Evolutionary conservation across 2,113 vertebrate species (phyloP).

Genomic region (Panurus biarmicus): DNA sequence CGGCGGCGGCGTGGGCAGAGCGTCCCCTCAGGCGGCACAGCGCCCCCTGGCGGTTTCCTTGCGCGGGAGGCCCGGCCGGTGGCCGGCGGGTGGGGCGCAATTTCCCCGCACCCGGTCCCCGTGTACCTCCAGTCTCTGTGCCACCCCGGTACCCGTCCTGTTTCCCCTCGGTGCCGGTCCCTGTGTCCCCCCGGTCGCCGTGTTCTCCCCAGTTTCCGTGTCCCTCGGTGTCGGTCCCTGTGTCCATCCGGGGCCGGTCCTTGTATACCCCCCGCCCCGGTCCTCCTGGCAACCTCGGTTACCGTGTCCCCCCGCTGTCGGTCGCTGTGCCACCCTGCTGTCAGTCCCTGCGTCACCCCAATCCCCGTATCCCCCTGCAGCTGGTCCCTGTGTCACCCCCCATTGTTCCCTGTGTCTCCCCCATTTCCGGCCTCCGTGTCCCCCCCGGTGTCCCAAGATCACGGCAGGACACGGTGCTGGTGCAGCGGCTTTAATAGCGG

Average conservation of each 20-base stretch:
- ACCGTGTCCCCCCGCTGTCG: not conserved
- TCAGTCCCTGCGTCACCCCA: not conserved
- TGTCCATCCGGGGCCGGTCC: not conserved
- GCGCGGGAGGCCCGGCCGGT: not conserved
- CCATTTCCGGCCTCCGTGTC: not conserved
- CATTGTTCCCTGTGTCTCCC: not conserved
- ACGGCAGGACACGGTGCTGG: not conserved
- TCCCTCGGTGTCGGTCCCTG: not conserved
- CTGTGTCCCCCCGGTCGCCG: not conserved
- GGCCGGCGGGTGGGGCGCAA: too few relatives aligned
- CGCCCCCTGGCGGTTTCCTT: not conserved
- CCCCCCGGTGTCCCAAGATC: not conserved
- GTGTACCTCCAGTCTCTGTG: not conserved
- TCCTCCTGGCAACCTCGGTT: not conserved
- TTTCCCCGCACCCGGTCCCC: not conserved
- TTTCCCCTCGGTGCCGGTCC: not conserved
- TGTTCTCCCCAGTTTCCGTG: not conserved
- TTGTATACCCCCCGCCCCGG: not conserved
- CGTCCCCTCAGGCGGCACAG: not conserved
- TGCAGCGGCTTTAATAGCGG: conserved; percentile 29
- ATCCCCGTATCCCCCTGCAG: too few relatives aligned
- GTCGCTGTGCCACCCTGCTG: not conserved
- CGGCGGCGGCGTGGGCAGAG: not conserved
- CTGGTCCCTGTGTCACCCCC: not conserved
- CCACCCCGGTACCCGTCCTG: too few relatives aligned